Evolutionary conservation across 2,888 invertebrate species (phyloP).

Genomic region (Conops quadrifasciatus): DNA sequence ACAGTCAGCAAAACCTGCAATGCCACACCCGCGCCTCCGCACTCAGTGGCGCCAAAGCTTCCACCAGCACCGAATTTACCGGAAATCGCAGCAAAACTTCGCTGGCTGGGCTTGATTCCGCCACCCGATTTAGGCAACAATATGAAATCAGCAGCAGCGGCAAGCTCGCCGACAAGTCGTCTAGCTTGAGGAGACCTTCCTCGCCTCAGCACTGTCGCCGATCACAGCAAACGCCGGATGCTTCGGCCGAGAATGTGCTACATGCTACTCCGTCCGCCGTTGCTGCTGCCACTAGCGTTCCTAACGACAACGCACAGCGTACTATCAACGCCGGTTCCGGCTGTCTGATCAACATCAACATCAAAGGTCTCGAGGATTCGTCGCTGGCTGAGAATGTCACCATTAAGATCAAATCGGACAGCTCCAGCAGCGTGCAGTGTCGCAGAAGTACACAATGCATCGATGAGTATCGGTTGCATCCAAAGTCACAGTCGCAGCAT

Average conservation of each 20-base stretch:
- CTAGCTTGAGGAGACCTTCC: constrained; percentile 27
- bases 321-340: constrained; percentile 43
- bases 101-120: constrained; percentile 16
- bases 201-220: constrained; percentile 25
- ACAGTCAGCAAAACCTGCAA: neutral
- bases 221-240: constrained; percentile 30
- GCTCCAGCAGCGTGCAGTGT: neutral
- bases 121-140: neutral
- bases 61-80: neutral
- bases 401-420: constrained; percentile 51
- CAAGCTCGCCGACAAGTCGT: constrained; percentile 26
- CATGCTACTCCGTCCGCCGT: constrained; percentile 10
- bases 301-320: neutral
- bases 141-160: neutral
- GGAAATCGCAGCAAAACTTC: constrained; percentile 16
- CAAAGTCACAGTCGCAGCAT: constrained; percentile 19
- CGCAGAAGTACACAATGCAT: neutral
- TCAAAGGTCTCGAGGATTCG: constrained; percentile 42
- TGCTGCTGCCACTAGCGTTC: neutral
- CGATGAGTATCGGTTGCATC: constrained; percentile 31
- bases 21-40: neutral
- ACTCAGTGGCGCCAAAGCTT: neutral
- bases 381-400: constrained; percentile 46
- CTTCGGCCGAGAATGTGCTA: constrained; percentile 31
- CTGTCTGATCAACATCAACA: constrained; percentile 55